A percentile compares a stretch with the other conserved stretches of the same genome.
phyloP scores from a whole-genome alignment of 2,888 invertebrate species.

The Schrankia costaestrigalis region DNA sequence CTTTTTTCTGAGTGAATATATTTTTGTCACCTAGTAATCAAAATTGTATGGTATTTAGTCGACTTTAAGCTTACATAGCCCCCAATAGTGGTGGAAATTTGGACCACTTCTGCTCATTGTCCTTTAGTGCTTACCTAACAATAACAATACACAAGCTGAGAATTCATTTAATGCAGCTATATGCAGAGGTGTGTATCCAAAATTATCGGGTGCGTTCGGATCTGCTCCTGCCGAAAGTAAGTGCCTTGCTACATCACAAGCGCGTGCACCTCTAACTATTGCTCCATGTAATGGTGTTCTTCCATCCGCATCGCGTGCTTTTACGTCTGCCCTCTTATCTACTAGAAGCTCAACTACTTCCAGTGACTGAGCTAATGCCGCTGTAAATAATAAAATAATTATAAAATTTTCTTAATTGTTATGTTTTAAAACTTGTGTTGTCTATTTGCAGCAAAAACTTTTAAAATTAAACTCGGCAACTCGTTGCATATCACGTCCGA shows the following conservation, averaged over 20 bases:
- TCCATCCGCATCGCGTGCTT: constrained; percentile 86
- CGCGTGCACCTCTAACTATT: constrained; percentile 87
- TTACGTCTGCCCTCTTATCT: constrained; percentile 82
- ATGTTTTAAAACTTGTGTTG: not conserved
- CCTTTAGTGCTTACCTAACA: constrained; percentile 78
- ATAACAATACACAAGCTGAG: constrained; percentile 85
- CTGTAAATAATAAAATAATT: constrained; percentile 53
- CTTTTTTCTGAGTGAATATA: too few relatives aligned
- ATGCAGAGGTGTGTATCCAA: constrained; percentile 92
- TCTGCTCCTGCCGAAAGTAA: constrained; percentile 84
- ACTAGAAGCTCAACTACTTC: constrained; percentile 88
- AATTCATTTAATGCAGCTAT: constrained; percentile 92
- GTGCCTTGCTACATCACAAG: constrained; percentile 85
- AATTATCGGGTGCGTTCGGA: constrained; percentile 88
- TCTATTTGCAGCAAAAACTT: too few relatives aligned
- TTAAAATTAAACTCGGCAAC: not conserved
- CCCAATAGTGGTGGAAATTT: too few relatives aligned
- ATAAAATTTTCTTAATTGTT: not conserved
- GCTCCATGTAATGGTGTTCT: constrained; percentile 90
- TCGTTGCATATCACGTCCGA: too few relatives aligned
- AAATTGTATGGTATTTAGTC: too few relatives aligned
- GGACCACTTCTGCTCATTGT: too few relatives aligned
- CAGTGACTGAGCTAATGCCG: constrained; percentile 88
- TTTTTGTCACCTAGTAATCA: too few relatives aligned
- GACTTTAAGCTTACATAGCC: too few relatives aligned